Conservation (phyloP, 2,888 invertebrate species). For the Trisateles emortualis region DNA sequence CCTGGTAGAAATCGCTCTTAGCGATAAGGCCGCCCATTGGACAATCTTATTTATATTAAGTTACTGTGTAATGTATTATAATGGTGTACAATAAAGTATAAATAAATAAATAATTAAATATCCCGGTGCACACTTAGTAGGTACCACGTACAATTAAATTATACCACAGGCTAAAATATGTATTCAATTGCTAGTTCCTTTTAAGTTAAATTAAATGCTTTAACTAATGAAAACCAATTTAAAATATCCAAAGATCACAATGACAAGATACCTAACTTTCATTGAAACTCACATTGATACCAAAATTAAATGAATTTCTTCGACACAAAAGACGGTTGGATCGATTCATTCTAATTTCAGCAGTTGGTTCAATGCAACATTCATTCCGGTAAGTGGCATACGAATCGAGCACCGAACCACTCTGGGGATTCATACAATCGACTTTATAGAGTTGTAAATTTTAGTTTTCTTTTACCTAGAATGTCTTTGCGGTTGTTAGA, state of each 20-base stretch:
- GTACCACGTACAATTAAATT: no score
- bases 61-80: no score
- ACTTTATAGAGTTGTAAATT: slow-evolving; percentile 64
- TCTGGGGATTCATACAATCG: slow-evolving; percentile 62
- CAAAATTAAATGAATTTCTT: slow-evolving; percentile 35
- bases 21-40: no score
- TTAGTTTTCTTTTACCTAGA: slow-evolving; percentile 53
- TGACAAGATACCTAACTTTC: not conserved
- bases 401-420: slow-evolving; percentile 44
- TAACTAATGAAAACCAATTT: not conserved
- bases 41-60: no score
- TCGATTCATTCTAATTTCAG: slow-evolving; percentile 54
- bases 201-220: not conserved
- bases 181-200: no score
- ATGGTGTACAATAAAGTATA: no score
- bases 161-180: no score
- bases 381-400: slow-evolving; percentile 61
- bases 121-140: no score
- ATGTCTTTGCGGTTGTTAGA: slow-evolving; percentile 33
- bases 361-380: slow-evolving; percentile 55
- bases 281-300: not conserved
- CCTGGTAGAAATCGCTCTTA: no score
- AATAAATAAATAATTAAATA: no score
- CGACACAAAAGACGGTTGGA: slow-evolving; percentile 24
- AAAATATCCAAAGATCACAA: not conserved